Percentiles rank a stretch among this genome's conserved stretches.
Evolutionary conservation across 2,113 vertebrate genomes (phyloP).

Genomic region (Charina bottae): DNA sequence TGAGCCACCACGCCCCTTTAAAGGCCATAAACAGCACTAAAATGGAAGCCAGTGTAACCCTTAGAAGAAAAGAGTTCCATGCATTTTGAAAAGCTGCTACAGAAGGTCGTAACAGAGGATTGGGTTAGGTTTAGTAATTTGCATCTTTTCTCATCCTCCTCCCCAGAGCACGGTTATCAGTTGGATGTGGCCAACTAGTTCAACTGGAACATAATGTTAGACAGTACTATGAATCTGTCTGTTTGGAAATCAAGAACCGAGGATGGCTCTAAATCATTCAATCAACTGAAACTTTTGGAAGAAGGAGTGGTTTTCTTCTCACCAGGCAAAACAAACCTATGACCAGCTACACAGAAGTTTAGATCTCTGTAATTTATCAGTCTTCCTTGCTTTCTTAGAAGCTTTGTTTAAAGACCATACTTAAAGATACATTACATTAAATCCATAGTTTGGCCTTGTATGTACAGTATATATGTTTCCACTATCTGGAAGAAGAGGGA

Average conservation of each 20-base stretch:
- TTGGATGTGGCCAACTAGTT: constrained; percentile 81
- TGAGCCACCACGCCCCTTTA: no score
- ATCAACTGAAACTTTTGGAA: constrained; percentile 11
- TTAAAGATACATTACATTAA: neutral
- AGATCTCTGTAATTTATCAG: neutral
- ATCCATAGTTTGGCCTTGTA: neutral
- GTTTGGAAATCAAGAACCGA: constrained; percentile 56
- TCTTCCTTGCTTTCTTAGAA: no score
- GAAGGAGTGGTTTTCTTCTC: fast-evolving
- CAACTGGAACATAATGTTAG: constrained; percentile 80
- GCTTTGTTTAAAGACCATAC: neutral
- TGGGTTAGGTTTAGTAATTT: neutral
- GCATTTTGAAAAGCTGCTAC: neutral
- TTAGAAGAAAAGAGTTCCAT: neutral
- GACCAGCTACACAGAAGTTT: neutral
- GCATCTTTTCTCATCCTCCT: neutral
- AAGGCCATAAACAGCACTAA: neutral
- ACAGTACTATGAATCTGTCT: constrained; percentile 69
- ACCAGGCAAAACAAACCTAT: neutral
- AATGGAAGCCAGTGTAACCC: neutral
- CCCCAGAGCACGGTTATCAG: constrained; percentile 80
- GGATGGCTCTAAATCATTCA: constrained; percentile 65
- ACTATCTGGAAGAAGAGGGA: neutral
- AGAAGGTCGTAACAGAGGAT: neutral
- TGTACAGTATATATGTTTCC: neutral